Conservation (phyloP, 2,113 vertebrate genomes). For the Cephalophus harveyi region DNA sequence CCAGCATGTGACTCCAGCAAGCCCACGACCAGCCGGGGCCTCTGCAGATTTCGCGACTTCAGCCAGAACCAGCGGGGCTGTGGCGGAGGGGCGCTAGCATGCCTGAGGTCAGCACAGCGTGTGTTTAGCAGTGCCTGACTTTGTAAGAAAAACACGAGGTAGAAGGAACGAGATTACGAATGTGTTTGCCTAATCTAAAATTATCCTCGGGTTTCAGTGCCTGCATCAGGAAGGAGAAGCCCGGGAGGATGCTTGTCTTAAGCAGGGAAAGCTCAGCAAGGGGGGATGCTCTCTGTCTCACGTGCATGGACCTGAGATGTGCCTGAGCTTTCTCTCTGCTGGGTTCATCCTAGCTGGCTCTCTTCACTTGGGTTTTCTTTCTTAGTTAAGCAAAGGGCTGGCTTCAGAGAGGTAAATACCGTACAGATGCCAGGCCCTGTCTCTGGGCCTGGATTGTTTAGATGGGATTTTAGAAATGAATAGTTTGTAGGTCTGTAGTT, state of each 20-base stretch:
- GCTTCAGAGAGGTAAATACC: background rate
- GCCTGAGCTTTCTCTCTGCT: background rate
- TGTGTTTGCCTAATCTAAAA: background rate
- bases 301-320: accelerated
- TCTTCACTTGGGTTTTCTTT: background rate
- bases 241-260: background rate
- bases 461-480: background rate
- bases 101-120: background rate
- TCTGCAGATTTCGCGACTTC: background rate
- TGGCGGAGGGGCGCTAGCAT: accelerated
- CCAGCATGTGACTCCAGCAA: accelerated
- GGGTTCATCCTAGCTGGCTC: accelerated
- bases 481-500: background rate
- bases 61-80: background rate
- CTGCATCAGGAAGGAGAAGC: background rate
- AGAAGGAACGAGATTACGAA: background rate
- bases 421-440: accelerated
- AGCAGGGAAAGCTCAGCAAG: background rate
- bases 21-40: background rate
- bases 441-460: too few relatives aligned
- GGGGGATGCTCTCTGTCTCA: background rate
- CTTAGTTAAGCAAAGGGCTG: background rate
- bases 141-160: background rate
- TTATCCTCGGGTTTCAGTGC: background rate
- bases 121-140: background rate